Conservation (phyloP, 2,888 invertebrate species). For the Carabus problematicus region DNA sequence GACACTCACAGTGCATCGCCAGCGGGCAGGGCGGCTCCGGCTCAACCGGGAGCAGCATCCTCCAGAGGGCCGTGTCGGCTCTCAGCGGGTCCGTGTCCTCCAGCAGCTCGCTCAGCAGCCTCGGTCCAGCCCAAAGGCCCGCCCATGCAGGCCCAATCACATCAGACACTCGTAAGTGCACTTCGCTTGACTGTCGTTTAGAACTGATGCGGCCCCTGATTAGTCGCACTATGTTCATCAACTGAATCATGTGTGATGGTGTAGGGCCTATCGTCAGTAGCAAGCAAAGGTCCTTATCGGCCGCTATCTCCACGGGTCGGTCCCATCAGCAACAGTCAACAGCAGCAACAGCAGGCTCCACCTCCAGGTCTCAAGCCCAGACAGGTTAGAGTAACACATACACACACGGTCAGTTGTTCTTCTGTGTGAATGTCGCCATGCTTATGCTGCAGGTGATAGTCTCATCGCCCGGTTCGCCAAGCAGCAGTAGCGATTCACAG, state of each 20-base stretch:
- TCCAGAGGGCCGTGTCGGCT: conserved; percentile 65
- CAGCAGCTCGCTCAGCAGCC: conserved; percentile 71
- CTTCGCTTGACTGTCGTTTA: too few relatives aligned
- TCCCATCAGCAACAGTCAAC: conserved; percentile 7
- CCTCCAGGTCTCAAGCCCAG: conserved; percentile 55
- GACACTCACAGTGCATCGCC: conserved; percentile 84
- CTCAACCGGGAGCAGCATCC: conserved; percentile 46
- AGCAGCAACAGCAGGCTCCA: conserved; percentile 45
- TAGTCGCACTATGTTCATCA: too few relatives aligned
- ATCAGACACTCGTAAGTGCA: conserved; percentile 69
- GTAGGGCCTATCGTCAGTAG: conserved; percentile 75
- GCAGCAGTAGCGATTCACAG: conserved; percentile 83
- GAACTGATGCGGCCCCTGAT: too few relatives aligned
- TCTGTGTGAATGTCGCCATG: too few relatives aligned
- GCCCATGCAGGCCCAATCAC: conserved; percentile 70
- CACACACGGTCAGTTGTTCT: too few relatives aligned
- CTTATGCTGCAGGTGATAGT: conserved; percentile 72
- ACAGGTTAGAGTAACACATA: conserved; percentile 19
- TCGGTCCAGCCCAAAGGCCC: conserved; percentile 57
- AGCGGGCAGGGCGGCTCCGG: conserved; percentile 66
- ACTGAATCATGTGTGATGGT: too few relatives aligned
- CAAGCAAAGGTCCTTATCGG: conserved; percentile 72
- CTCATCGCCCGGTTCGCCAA: conserved; percentile 85
- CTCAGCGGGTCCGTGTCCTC: conserved; percentile 79
- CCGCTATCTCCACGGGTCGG: conserved; percentile 73